phyloP scores from a whole-genome alignment of 2,888 invertebrate species.

The Chloromyia formosa region DNA sequence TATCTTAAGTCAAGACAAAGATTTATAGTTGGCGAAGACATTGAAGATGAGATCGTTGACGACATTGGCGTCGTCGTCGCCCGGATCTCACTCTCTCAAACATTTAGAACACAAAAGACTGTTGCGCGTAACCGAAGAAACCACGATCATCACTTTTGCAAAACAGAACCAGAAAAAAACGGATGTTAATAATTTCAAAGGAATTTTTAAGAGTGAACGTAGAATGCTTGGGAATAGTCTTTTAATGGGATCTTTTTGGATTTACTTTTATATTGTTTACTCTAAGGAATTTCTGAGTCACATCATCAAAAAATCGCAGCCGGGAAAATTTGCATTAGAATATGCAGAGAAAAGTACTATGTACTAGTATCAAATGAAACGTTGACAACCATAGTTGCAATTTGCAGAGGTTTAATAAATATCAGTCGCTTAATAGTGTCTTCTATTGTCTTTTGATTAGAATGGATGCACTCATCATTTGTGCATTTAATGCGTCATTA shows the following conservation, averaged over 20 bases:
- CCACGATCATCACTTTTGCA: constrained; percentile 4
- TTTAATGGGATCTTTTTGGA: constrained; percentile 23
- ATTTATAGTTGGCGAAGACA: constrained; percentile 9
- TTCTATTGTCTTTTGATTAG: too few relatives aligned
- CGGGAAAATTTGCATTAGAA: too few relatives aligned
- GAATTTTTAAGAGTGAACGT: constrained; percentile 15
- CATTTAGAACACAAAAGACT: constrained; percentile 9
- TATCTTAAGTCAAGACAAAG: constrained; percentile 26
- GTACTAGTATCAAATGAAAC: too few relatives aligned
- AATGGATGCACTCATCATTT: too few relatives aligned
- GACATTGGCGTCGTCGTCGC: constrained; percentile 14
- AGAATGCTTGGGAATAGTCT: constrained; percentile 31
- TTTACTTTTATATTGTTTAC: constrained; percentile 6
- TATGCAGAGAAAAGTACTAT: too few relatives aligned
- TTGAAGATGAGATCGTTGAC: background rate
- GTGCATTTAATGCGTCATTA: too few relatives aligned
- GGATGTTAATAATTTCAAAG: constrained; percentile 39
- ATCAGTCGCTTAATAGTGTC: too few relatives aligned
- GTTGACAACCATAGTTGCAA: too few relatives aligned
- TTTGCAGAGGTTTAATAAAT: too few relatives aligned
- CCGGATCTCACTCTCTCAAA: constrained; percentile 5
- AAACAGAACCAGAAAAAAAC: constrained; percentile 16
- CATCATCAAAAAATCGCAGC: background rate
- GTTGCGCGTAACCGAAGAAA: background rate
- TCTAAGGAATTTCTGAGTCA: constrained; percentile 30